phyloP scores from a whole-genome alignment of 2,797 vertebrate genomes.

The Parauchenoglanis ngamensis region DNA sequence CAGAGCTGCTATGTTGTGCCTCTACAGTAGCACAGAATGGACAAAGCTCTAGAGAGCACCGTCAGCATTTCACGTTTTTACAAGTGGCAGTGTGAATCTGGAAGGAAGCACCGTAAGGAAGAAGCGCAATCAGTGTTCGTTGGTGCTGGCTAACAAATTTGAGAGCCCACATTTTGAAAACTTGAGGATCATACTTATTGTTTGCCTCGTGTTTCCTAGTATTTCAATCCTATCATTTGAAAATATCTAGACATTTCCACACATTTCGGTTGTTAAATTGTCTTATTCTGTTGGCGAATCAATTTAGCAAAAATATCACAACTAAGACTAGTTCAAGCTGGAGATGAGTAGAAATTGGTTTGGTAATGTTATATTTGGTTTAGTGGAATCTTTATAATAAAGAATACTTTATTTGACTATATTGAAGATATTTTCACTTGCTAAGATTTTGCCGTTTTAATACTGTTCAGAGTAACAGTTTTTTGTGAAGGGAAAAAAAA shows the following conservation, averaged over 20 bases:
- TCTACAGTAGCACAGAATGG: no score
- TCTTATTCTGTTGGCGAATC: not conserved
- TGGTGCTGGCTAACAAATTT: no score
- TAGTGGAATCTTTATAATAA: not conserved
- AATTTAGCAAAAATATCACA: not conserved
- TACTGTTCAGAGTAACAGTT: not conserved
- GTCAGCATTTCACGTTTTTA: no score
- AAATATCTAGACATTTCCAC: not conserved
- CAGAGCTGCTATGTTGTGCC: no score
- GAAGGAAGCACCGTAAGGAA: no score
- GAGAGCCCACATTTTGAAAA: no score
- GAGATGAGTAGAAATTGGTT: not conserved
- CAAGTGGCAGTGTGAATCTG: no score
- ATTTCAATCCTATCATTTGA: no score
- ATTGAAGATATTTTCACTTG: not conserved
- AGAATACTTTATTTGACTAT: not conserved
- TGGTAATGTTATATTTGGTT: not conserved
- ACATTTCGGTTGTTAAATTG: not conserved
- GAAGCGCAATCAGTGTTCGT: no score
- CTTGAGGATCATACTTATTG: no score
- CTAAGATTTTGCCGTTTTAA: not conserved
- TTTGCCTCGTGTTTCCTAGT: no score
- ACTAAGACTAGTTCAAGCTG: not conserved
- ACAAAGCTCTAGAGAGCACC: no score
- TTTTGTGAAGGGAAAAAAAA: not conserved